Base-by-base conservation (phyloP, 2,797 vertebrate species). In the Trachurus trachurus region DNA sequence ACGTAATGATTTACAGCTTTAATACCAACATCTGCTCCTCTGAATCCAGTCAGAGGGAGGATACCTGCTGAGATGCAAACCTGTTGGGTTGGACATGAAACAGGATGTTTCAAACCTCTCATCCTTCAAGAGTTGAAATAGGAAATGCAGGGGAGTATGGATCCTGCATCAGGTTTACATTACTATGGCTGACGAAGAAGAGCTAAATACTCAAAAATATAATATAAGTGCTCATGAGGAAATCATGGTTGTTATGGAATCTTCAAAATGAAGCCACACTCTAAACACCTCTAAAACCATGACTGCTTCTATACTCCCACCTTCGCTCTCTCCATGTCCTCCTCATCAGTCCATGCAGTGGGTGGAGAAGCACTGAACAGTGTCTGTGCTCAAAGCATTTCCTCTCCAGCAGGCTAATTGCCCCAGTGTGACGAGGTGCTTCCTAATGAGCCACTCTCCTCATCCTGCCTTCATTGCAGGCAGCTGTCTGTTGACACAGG, bases 401-500 rank as follows among this genome's bases (percentile, higher is more conserved):
- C 73, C 54, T 74, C 58, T 45, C 6, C 31, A 40, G 42, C 40
- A 2, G 13, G 68, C 75, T 86, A 92, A 92, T 80, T 88, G 83
- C 77, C 52, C 40, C 61, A 42, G 56, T 57, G 72, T 72, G 78
- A 71, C 44, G 37, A 69, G 70, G 31, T 60, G 71, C 63, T 69
- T 71, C 76, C 76, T 90, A 89, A 91, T 84, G 81, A 93, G 76
- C 50, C 26, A 7, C 72, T 71, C 62, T 40, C 50, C 37, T 70
- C 71, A 76, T 68, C 11, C 68, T 76, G 74, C 74, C 74, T 70
- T 62, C 52, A 22, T 45, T 68, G 58, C 74, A 76, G 78, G 74
- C 61, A 71, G 70, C 73, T 39, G 21, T 67, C 72, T 59, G 60
- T 40, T 64, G 40, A 81, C 53, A 26, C 52, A 47, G 3, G 0